Evolutionary conservation across 2,888 invertebrate species (phyloP).

Genomic region (Falcaria lacertinaria): DNA sequence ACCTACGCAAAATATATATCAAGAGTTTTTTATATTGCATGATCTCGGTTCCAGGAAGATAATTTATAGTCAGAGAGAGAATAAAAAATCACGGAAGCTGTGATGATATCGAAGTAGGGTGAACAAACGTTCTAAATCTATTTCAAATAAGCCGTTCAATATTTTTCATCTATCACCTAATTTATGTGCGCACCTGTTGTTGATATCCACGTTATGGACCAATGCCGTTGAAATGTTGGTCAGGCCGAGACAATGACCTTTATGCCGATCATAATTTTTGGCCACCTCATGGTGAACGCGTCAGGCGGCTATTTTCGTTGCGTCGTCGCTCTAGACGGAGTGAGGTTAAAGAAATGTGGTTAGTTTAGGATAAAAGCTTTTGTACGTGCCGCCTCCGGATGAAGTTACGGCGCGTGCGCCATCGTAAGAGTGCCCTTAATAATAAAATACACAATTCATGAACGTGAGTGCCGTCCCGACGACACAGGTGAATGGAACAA

Average conservation of each 20-base stretch:
- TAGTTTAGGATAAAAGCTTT: constrained; percentile 55
- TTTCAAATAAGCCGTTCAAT: background rate
- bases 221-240: constrained; percentile 27
- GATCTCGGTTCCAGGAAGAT: constrained; percentile 1
- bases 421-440: constrained; percentile 26
- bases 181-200: background rate
- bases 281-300: constrained; percentile 38
- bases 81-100: background rate
- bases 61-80: constrained; percentile 2
- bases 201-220: constrained; percentile 3
- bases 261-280: constrained; percentile 45
- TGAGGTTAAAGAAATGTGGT: constrained; percentile 56
- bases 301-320: constrained; percentile 47
- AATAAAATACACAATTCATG: constrained; percentile 3
- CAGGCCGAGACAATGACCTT: constrained; percentile 53
- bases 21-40: background rate
- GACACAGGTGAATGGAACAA: background rate
- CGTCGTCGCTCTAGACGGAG: constrained; percentile 35
- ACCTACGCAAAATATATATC: background rate
- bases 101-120: background rate
- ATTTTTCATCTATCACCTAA: background rate
- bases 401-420: no score
- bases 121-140: constrained; percentile 2
- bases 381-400: constrained; percentile 34
- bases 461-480: background rate